A percentile compares a stretch with the other conserved stretches of the same genome.
Conservation (phyloP, 2,797 vertebrate species). For the Anniella stebbinsi region DNA sequence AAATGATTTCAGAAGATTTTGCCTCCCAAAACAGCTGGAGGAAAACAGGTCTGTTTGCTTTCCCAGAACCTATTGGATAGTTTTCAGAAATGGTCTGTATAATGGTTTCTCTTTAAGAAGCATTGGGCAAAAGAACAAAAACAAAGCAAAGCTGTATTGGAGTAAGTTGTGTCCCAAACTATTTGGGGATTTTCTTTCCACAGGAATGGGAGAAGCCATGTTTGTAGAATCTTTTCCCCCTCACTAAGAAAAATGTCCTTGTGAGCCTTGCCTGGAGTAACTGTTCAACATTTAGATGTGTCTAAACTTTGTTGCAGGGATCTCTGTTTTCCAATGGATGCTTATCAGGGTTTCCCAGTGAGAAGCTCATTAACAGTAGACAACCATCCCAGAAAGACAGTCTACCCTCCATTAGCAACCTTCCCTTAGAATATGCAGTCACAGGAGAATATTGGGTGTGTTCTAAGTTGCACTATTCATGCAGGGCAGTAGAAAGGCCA, state of each 20-base stretch:
- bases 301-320: not conserved
- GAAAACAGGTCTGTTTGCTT: constrained; percentile 15
- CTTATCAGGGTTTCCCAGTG: not conserved
- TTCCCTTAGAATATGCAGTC: not conserved
- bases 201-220: not conserved
- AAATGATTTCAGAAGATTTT: not conserved
- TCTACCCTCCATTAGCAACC: not conserved
- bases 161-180: not conserved
- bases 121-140: not conserved
- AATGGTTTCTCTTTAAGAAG: not conserved
- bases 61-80: not conserved
- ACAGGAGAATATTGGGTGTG: not conserved
- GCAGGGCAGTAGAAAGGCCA: not conserved
- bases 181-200: not conserved
- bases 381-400: not conserved
- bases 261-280: not conserved
- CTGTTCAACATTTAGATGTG: not conserved
- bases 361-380: not conserved
- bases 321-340: not conserved
- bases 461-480: not conserved
- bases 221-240: not conserved
- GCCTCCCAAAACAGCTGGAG: not conserved
- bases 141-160: not conserved
- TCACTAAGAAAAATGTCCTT: not conserved
- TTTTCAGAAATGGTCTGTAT: not conserved